Base-by-base conservation (phyloP, 2,113 vertebrate species). In the Nycticryphes semicollaris region DNA sequence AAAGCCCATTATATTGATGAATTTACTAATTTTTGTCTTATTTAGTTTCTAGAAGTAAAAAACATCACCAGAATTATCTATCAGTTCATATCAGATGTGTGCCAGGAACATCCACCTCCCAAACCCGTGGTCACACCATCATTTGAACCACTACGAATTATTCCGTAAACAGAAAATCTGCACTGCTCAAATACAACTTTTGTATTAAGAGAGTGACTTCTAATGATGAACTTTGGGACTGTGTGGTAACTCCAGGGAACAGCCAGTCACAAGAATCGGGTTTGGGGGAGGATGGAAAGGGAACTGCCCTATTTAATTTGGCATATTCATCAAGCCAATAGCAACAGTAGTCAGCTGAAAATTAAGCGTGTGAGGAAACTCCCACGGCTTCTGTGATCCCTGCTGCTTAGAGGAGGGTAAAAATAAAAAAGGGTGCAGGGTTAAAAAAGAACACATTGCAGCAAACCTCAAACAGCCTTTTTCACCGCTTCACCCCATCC, bases 1-100 rank as follows among this genome's bases (percentile, higher is more conserved):
- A 21, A 79, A 62, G 54, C 43, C 43, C 62, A 31, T 30, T n/a
- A 27, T 24, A 45, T 16, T 24, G 41, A 23, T 0, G 0, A 89
- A 69, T 22, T 41, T 47, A 19, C 12, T 56, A 11, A 5, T 1
- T 50, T 74, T 68, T 37, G 45, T 64, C 48, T 75, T 64, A 39
- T 10, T 89, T 60, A 91, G 39, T 66, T 45, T 60, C 39, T 72
- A 2, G 45, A 82, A 79, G 33, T 62, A 50, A 68, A 82, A 90
- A 31, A 16, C n/a, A 45, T 9, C 43, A 45, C 14, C 48, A 51
- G 30, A 91, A 35, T 10, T 73, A 24, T 27, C 62, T 30, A 10
- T 30, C 62, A 56, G 1, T 19, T 59, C 14, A 1, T 37, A 27
- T 28, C 57, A 84, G 31, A 81, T 33, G 28, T 28, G 2, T 1